A percentile compares a stretch with the other conserved stretches of the same genome.
These are phyloP conservation scores for Zaprionus capensis DNA, from an alignment of 1,140 invertebrate species.

Conservation along the genomic window DNA sequence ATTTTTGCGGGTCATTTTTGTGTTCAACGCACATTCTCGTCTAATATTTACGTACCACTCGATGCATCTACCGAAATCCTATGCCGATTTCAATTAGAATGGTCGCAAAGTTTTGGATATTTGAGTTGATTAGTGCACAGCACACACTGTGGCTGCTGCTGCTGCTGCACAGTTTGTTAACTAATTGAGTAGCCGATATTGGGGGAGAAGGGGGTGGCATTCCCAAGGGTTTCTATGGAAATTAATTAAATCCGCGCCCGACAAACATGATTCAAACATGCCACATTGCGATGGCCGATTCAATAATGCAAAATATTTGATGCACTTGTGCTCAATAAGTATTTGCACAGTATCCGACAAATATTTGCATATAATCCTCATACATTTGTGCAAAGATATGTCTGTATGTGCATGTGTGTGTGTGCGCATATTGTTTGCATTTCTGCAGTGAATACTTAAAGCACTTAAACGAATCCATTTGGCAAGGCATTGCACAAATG, in stretches of 20 bases:
- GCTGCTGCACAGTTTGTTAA: slow-evolving; percentile 63
- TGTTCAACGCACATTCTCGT: background rate
- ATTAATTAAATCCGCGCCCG: slow-evolving; percentile 71
- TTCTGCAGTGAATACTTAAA: slow-evolving; percentile 65
- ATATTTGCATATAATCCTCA: slow-evolving; percentile 62
- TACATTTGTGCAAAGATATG: slow-evolving; percentile 17
- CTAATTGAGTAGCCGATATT: slow-evolving; percentile 60
- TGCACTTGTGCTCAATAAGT: slow-evolving; percentile 34
- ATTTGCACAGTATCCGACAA: slow-evolving; percentile 50
- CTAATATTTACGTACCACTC: slow-evolving; percentile 70
- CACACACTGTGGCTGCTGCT: background rate
- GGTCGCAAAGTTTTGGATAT: slow-evolving; percentile 6
- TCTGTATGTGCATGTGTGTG: background rate
- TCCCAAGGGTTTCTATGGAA: slow-evolving; percentile 48
- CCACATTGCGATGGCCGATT: slow-evolving; percentile 18
- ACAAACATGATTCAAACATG: slow-evolving; percentile 30
- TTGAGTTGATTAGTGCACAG: slow-evolving; percentile 62
- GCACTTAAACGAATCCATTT: slow-evolving; percentile 57
- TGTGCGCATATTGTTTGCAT: slow-evolving; percentile 19
- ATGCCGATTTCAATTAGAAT: slow-evolving; percentile 32
- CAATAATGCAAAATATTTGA: slow-evolving; percentile 72
- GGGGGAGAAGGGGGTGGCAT: background rate
- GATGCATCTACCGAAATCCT: slow-evolving; percentile 40
- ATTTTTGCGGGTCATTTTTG: slow-evolving; percentile 9
- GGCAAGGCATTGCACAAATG: slow-evolving; percentile 42